Evolutionary conservation across 2,113 vertebrate genomes (phyloP).

Genomic region (Hydrolagus affinis): DNA sequence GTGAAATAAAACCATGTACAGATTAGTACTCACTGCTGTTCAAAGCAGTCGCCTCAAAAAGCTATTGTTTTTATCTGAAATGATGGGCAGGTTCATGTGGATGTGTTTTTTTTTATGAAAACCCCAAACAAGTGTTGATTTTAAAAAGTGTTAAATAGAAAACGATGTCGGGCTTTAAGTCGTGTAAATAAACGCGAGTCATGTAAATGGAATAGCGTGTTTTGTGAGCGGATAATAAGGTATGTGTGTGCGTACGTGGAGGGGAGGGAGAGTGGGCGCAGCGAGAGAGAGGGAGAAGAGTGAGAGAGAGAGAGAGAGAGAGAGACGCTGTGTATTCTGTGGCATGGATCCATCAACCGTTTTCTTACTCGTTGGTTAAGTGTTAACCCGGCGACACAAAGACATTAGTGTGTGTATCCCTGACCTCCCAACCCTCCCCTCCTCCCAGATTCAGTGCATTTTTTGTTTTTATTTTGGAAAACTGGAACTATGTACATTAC

Average conservation of each 20-base stretch:
- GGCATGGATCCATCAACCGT: not conserved
- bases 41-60: not conserved
- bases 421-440: not conserved
- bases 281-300: not conserved
- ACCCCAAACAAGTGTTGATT: no score
- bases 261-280: no score
- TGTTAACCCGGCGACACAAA: not conserved
- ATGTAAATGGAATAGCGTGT: conserved; percentile 25
- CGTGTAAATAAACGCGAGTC: conserved; percentile 20
- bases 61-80: conserved; percentile 10
- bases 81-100: not conserved
- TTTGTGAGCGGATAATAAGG: not conserved
- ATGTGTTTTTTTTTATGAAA: conserved; percentile 6
- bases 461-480: conserved; percentile 3
- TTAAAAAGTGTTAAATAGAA: not conserved
- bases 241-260: not conserved
- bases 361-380: not conserved
- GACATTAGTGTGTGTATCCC: not conserved
- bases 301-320: not conserved
- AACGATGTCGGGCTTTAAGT: conserved; percentile 10
- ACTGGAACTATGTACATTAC: conserved; percentile 19
- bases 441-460: no score
- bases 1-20: not conserved
- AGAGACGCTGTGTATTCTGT: not conserved
- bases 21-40: not conserved